Evolutionary conservation across 64 coral and sea anemone species (phyloP), one percentile per base, ranked within the genome.

Genomic region (Hydrozoanthus tunicans): DNA sequence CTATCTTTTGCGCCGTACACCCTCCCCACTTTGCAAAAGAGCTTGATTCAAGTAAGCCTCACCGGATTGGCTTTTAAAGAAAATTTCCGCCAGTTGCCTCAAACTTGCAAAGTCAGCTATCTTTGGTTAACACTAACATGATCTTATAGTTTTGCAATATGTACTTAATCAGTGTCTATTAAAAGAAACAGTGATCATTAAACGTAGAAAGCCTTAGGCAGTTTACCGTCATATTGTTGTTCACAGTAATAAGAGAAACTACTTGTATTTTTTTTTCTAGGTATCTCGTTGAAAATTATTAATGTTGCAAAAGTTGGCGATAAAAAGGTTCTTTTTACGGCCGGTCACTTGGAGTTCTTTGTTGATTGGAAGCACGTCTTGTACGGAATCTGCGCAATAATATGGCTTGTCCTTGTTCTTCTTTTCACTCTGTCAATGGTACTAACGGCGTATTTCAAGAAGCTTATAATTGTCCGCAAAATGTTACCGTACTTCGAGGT

Each of bases 241-340:
- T 43, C 32, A 62, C 60, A 8, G 60, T 8, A 3, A 62, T 9
- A 62, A 62, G 7, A 1, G 5, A 62, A 5, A 26, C 32, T 43
- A 73, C 70, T 32, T 62, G 3, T 64, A 52, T 64, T 32, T 82
- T 12, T 80, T 25, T 81, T 93, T 77, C 84, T 90, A 61, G 66
- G 67, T 17, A 89, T 96, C 73, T 96, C 95, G 1, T 17, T 96
- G 15, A 92, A 77, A 68, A 91, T 96, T 32, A 82, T 96, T 4
- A 11, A 68, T 27, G 43, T 17, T 3, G 89, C 80, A 13, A 14
- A 68, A 3, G 64, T 96, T 78, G 95, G 83, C 56, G 85, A 83
- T 57, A 89, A 62, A 25, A 27, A 3, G 8, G 82, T 86, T 7
- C 26, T 94, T 52, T 94, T 23, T 75, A 59, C 12, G 6, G 58